Evolutionary conservation across 2,888 invertebrate species (phyloP).

Genomic region (Julus scandinavius): DNA sequence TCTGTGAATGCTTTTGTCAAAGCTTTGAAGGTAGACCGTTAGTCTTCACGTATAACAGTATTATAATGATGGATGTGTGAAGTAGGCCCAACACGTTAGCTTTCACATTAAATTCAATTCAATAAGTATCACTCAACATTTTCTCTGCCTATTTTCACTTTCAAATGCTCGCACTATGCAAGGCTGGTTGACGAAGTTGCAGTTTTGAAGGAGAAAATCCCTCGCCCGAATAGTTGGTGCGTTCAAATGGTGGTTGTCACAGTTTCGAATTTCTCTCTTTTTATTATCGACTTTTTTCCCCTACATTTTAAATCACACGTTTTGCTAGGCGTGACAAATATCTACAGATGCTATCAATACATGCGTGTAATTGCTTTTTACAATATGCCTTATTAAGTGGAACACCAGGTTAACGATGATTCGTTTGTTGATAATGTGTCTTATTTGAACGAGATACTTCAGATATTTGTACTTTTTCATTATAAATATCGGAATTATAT

Average conservation of each 20-base stretch:
- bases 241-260: constrained; percentile 1
- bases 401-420: neutral
- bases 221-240: neutral
- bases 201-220: neutral
- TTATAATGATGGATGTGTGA: neutral
- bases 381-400: neutral
- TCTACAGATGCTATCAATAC: neutral
- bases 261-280: constrained; percentile 5
- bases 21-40: neutral
- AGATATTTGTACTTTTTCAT: no score
- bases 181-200: neutral
- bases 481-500: no score
- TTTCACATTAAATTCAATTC: neutral
- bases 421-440: neutral
- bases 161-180: neutral
- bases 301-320: neutral
- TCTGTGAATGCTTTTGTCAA: neutral
- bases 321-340: neutral
- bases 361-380: neutral
- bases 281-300: constrained; percentile 6
- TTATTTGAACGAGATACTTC: no score
- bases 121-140: constrained; percentile 41
- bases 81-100: neutral
- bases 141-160: constrained; percentile 21
- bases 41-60: neutral